Evolutionary conservation across 2,888 invertebrate genomes (phyloP), one percentile per base, ranked within the genome.

Genomic region (Monoplex corrugatus): DNA sequence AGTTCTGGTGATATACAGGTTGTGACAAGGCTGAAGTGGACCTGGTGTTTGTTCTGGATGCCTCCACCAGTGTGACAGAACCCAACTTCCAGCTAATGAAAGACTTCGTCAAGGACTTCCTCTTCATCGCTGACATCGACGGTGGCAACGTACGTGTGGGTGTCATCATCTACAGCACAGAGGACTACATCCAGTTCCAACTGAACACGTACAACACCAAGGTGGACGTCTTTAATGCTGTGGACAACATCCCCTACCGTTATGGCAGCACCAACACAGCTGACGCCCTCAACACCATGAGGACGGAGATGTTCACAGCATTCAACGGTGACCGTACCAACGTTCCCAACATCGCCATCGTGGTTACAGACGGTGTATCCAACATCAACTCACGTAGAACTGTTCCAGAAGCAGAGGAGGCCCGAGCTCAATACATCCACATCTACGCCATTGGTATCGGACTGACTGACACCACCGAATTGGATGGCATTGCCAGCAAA

Each of bases 361-460:
- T 95, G 78, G 91, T 95, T 40, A 95, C 95, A 32, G 95, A 95
- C 90, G 95, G 95, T 23, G 93, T 93, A 28, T 95, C 95, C 23
- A 95, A 95, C 91, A 94, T 95, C 78, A 93, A 95, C 83, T 91
- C 92, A 2, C 91, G 93, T 63, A 89, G 90, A 85, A 95, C 94
- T 5, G 87, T 93, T 40, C 93, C 93, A 3, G 93, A 94, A 88
- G 94, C 95, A 16, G 91, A 93, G 50, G 40, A 89, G 40, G 92
- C 94, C 43, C 91, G 93, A 43, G 89, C 87, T 32, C 91, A 89
- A 40, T 93, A 92, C n/a, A 93, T 94, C 35, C 90, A 90, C 83
- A 91, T 94, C 87, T 94, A 92, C 90, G 94, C 92, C 35, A 93
- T 95, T 82, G 95, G 94, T 75, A 92, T 94, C 75, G 93, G 93